Evolutionary conservation across 2,888 invertebrate species (phyloP), one percentile per base, ranked within the genome.

Genomic region (Nebria brevicollis): DNA sequence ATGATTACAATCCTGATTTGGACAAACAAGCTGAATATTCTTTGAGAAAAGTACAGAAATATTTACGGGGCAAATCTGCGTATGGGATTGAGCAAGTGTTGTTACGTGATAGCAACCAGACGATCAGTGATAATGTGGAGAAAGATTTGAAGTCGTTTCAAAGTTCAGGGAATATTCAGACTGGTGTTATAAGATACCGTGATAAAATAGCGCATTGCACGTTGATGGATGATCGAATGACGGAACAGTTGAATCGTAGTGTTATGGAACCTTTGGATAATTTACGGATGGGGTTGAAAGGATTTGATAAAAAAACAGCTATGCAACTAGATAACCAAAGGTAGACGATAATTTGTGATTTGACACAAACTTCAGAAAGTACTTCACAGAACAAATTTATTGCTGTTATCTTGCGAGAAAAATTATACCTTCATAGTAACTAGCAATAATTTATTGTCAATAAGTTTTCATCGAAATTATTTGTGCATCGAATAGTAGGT

Each of bases 1-100:
- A 90, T 83, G 88, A 88, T 84, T 89, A 89, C 85, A 89, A 90
- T 86, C 88, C 89, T 83, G 87, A 90, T 83, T 84, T 89, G 81
- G 90, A 91, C 82, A 89, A 88, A 84, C 89, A 89, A 84, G 87
- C 89, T 77, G 89, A 89, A 82, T 89, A 84, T 5, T 86, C 87
- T 65, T 83, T 89, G 34, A 86, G 88, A 84, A 88, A 90, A 13
- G 87, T 89, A 70, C 91, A 91, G 84, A 91, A 91, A 83, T 90
- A 90, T 85, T 87, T 94, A 73, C 91, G 94, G 85, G 95, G 95
- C 75, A 95, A 94, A 90, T 95, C 95, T 2, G 95, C 95, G 6
- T 93, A 91, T 86, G 93, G 93, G 72, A 96, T 96, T 82, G 94
- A 93, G 84, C 91, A 92, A 83, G 92, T 93, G 13, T 89, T 94